Evolutionary conservation across 92 coral and sea anemone species (phyloP), one percentile per base, ranked within the genome.

Genomic region (Actinostola sp.): DNA sequence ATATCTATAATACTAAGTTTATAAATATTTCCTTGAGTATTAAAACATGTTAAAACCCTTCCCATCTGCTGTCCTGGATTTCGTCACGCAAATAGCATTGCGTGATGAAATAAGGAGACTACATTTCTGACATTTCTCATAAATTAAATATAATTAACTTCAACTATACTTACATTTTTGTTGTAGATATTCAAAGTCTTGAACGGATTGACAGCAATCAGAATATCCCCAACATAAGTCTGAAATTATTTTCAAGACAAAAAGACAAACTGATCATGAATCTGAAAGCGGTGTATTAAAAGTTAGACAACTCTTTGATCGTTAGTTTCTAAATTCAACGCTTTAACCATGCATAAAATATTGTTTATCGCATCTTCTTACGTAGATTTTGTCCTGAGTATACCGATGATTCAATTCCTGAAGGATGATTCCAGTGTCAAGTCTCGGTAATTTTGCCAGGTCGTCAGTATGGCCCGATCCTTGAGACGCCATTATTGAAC

Each of bases 201-300:
- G 77, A 87, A 90, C 1, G 96, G 96, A 56, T 90, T 90, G 33
- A 90, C 85, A 13, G 96, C 96, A 38, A 90, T 87, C 46, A 90
- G 75, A 75, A 90, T 90, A 61, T 90, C 96, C 6, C 96, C 96
- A 38, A 90, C 96, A 48, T 87, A 87, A 0, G 92, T 90, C 96
- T 90, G 75, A 10, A 46, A 63, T 20, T 53, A 53, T 20, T 8
- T 20, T 30, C 14, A 62, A 43, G 4, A 25, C 26, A 13, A 46
- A 20, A n/a, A 14, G 12, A 29, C 10, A n/a, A 25, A 56, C 15
- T 20, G 4, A 56, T 39, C 3, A 45, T 39, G 42, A 15, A 11
- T 49, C 2, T n/a, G 28, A 23, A 39, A 42, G 39, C 39, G 24
- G 42, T 39, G 42, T 13, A 15, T 39, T 3, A 27, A 64, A 66